Percentiles rank a stretch among this genome's conserved stretches.
Conservation (phyloP, 2,113 vertebrate genomes). For the Trogon surrucura region DNA sequence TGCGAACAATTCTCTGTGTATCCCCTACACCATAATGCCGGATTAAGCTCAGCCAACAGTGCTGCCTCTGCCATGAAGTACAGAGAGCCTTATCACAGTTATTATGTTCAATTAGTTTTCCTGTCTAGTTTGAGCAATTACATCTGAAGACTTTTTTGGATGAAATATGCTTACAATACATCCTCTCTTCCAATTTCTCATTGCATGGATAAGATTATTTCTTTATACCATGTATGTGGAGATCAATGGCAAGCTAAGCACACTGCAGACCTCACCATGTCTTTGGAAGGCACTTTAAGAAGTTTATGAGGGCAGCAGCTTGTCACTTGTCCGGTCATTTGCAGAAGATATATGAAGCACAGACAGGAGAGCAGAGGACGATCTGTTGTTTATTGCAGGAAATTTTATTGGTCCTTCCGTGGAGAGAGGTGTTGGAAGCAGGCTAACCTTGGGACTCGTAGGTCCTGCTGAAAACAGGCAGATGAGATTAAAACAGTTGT, state of each 20-base stretch:
- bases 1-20: neutral
- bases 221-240: neutral
- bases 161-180: neutral
- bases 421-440: neutral
- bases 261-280: neutral
- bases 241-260: neutral
- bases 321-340: constrained; percentile 19
- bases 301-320: constrained; percentile 35
- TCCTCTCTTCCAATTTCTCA: neutral
- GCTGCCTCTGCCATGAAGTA: neutral
- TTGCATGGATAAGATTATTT: neutral
- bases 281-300: constrained; percentile 4
- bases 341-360: constrained; percentile 8
- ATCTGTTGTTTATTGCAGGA: constrained; percentile 4
- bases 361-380: neutral
- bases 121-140: constrained; percentile 45
- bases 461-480: neutral
- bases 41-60: neutral
- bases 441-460: neutral
- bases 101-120: constrained; percentile 44
- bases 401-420: neutral
- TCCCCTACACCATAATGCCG: neutral
- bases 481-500: neutral
- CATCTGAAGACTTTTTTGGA: neutral
- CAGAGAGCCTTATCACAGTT: neutral